Percentiles rank a stretch among this genome's conserved stretches.
Evolutionary conservation across 1,140 invertebrate species (phyloP).

Genomic region (Diachasmimorpha longicaudata): DNA sequence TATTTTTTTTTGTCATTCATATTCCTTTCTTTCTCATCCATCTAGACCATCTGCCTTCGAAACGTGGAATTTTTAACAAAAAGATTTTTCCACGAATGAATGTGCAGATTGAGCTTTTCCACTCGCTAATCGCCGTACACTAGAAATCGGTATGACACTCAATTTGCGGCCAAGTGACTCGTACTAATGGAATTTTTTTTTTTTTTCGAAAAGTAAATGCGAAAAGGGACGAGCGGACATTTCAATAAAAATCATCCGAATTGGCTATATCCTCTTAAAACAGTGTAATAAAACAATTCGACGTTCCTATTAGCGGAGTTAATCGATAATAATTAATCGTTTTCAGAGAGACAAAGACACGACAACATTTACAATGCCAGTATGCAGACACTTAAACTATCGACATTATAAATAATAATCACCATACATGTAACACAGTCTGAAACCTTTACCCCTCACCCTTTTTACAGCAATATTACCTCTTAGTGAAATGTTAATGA

Average conservation of each 20-base stretch:
- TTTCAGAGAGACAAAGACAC: conserved; percentile 21
- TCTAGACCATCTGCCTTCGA: conserved; percentile 15
- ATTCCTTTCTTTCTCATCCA: conserved; percentile 1
- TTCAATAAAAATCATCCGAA: conserved; percentile 12
- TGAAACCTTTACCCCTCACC: background rate
- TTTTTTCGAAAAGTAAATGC: conserved; percentile 11
- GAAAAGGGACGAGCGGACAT: background rate
- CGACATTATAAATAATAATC: conserved; percentile 6
- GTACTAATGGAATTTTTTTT: conserved; percentile 2
- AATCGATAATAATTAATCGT: no score
- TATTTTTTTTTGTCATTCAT: background rate
- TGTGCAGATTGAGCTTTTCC: conserved; percentile 21
- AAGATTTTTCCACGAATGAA: background rate
- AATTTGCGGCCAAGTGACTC: conserved; percentile 20
- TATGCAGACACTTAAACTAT: conserved; percentile 4
- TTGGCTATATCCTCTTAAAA: background rate
- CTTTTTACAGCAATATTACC: conserved; percentile 38
- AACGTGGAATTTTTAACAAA: background rate
- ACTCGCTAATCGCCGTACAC: conserved; percentile 31
- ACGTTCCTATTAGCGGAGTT: background rate
- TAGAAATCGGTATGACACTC: conserved; percentile 31
- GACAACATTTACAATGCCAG: conserved; percentile 25
- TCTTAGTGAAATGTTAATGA: conserved; percentile 54
- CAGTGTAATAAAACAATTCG: background rate
- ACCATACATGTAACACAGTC: background rate